Base-by-base conservation (phyloP, 92 coral and sea anemone species). In the Zoanthus sociatus region DNA sequence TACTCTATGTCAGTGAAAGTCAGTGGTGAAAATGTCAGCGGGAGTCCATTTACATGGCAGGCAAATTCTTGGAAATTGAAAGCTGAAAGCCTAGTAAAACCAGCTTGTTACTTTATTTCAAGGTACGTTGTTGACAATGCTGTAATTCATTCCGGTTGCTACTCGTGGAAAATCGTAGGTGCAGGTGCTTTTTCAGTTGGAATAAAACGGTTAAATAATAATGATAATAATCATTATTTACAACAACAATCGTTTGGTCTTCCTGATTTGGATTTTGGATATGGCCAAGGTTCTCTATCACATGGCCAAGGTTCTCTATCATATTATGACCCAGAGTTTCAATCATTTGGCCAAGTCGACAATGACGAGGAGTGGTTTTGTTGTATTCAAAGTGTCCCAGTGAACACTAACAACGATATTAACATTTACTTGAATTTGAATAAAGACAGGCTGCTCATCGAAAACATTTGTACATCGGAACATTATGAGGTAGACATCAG, bases 1-100 rank as follows among this genome's bases (percentile, higher is more conserved):
- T 63, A 81, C 58, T 81, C 75, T 11, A 32, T 81, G n/a, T 44
- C 85, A 53, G 82, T 53, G 47, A 77, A 54, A 47, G 45, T 77
- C 47, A 50, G 31, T 7, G 82, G 64, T 53, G 44, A 77, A 32
- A 11, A 77, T 12, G 26, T 54, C 17, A 51, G 15, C 7, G 67
- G 46, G 10, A 77, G 64, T 77, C 82, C 82, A 9, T 77, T 77
- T 77, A 77, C 16, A 9, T 77, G 82, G 82, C 30, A 31, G 46
- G 82, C 64, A 54, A 77, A 32, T 21, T 0, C 3, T 66, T 77
- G 82, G 82, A 5, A 21, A 8, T 10, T 32, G 5, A 10, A 71
- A 46, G 50, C 1, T 71, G 76, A 45, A 26, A 5, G 32, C 47
- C 10, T 26, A 12, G 56, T 6, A 51, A 51, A 6, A 0, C 56